These are phyloP conservation scores for Lophotriccus pileatus DNA, from an alignment of 2,797 vertebrate species.

Conservation along the genomic window DNA sequence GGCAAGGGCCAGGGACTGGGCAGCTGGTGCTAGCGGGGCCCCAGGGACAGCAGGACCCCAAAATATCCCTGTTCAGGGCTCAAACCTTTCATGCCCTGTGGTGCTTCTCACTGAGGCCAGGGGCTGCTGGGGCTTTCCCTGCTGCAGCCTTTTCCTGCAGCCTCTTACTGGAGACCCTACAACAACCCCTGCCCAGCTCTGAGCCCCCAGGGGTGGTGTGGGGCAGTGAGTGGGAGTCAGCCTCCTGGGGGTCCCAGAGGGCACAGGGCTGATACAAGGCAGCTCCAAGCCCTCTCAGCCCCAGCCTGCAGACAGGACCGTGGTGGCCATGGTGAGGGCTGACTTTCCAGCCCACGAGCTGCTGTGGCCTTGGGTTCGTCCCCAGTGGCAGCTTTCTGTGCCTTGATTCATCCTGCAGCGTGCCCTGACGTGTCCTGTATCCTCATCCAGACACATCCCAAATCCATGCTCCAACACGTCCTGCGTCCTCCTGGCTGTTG, in stretches of 20 bases:
- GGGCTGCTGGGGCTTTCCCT: background rate
- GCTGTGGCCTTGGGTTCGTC: fast-evolving
- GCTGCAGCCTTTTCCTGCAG: background rate
- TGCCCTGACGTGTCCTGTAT: background rate
- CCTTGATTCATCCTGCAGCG: background rate
- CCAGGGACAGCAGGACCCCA: background rate
- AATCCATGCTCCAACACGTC: background rate
- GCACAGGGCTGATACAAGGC: background rate
- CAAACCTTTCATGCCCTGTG: fast-evolving
- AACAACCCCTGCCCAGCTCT: background rate
- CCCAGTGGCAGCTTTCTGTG: background rate
- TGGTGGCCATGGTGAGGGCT: background rate
- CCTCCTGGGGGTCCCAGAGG: background rate
- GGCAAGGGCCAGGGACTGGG: background rate
- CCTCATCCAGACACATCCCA: background rate
- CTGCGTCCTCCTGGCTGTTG: background rate
- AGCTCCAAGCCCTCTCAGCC: background rate
- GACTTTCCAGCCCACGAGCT: fast-evolving
- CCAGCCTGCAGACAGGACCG: background rate
- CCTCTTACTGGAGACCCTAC: background rate
- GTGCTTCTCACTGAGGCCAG: background rate
- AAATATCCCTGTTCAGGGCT: fast-evolving
- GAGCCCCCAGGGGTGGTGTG: fast-evolving
- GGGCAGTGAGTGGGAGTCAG: background rate
- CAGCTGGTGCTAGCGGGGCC: background rate